Conservation (phyloP, 2,797 vertebrate species). For the Tapirus indicus region DNA sequence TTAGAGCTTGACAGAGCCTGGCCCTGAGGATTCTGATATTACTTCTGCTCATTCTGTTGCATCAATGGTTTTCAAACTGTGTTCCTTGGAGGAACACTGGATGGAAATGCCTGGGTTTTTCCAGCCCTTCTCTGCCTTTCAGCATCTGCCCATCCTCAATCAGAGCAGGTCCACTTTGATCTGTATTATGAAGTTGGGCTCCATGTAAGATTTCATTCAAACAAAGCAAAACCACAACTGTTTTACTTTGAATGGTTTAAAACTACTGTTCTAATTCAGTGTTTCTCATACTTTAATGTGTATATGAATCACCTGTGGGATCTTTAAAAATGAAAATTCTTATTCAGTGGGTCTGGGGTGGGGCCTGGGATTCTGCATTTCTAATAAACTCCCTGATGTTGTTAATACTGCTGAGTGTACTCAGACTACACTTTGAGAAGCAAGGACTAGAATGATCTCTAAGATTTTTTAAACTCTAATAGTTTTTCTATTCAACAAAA, state of each 20-base stretch:
- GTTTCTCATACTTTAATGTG: not conserved
- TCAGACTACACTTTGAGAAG: not conserved
- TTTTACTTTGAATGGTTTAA: not conserved
- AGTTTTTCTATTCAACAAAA: not conserved
- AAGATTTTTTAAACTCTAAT: not conserved
- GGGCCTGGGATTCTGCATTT: not conserved
- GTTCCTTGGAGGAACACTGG: not conserved
- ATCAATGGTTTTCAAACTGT: constrained; percentile 8
- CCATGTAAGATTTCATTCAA: constrained; percentile 5
- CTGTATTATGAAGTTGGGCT: not conserved
- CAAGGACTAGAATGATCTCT: constrained; percentile 9
- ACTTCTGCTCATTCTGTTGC: not conserved
- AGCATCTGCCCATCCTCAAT: not conserved
- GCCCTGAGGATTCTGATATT: not conserved
- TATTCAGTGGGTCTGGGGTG: not conserved
- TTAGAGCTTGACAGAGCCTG: not conserved
- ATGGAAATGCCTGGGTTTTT: not conserved
- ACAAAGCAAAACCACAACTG: not conserved
- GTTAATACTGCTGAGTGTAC: not conserved
- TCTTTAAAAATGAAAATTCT: constrained; percentile 9
- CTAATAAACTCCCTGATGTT: not conserved
- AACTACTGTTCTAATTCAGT: not conserved
- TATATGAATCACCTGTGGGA: not conserved
- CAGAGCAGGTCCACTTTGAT: not conserved
- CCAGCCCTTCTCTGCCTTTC: not conserved